phyloP scores from a whole-genome alignment of 2,797 vertebrate species.

The Parauchenoglanis punctatus region DNA sequence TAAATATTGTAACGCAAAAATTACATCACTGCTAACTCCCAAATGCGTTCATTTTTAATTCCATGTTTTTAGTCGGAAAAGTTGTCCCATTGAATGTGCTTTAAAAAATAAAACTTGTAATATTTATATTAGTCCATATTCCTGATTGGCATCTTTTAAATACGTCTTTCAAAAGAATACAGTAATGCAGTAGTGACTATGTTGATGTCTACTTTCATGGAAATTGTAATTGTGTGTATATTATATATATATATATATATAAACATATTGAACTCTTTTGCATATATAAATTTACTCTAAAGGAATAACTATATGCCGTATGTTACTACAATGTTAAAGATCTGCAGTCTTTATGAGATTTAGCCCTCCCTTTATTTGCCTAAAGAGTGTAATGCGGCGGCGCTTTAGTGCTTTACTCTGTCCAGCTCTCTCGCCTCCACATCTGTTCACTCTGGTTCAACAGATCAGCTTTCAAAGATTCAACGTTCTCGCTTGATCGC shows the following conservation, averaged over 20 bases:
- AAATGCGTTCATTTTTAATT: background rate
- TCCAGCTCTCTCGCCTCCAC: background rate
- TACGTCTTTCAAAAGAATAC: background rate
- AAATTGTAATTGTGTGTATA: background rate
- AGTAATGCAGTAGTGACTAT: background rate
- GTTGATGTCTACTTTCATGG: background rate
- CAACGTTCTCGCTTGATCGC: background rate
- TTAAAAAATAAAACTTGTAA: background rate
- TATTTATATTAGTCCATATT: background rate
- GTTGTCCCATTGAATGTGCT: no score
- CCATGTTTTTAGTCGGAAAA: background rate
- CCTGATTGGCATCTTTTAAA: background rate
- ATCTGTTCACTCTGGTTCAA: background rate
- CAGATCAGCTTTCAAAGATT: background rate
- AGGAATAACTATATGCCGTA: background rate
- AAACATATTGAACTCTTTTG: background rate
- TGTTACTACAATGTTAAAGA: background rate
- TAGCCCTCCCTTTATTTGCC: background rate
- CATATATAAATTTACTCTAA: background rate
- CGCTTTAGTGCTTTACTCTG: background rate
- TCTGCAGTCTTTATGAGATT: background rate
- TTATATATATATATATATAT: background rate
- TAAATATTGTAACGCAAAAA: background rate
- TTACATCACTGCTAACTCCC: background rate
- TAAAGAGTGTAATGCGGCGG: background rate